phyloP scores from a whole-genome alignment of 2,888 invertebrate species.

The Drosophila cognata region DNA sequence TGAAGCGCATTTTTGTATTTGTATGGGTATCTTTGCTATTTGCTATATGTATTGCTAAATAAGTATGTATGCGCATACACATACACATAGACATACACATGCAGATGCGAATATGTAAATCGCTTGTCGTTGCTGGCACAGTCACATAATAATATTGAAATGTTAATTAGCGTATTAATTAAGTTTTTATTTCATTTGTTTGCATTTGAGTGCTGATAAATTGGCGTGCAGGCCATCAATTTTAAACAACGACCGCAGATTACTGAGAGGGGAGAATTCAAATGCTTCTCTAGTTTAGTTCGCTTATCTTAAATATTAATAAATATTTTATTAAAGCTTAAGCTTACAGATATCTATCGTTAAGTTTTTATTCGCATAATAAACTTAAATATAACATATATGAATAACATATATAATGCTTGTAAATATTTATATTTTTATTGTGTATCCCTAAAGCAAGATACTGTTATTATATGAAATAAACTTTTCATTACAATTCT shows the following conservation, averaged over 20 bases:
- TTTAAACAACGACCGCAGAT: background rate
- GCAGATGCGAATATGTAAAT: conserved; percentile 56
- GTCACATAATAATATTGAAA: conserved; percentile 76
- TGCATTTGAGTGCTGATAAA: conserved; percentile 38
- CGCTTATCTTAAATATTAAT: background rate
- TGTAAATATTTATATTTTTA: background rate
- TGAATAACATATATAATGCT: no score
- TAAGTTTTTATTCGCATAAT: background rate
- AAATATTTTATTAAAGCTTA: background rate
- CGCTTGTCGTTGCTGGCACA: conserved; percentile 45
- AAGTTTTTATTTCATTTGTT: conserved; percentile 60
- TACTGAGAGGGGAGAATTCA: background rate
- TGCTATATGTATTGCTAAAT: conserved; percentile 15
- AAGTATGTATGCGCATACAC: conserved; percentile 14
- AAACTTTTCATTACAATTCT: background rate
- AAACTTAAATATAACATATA: background rate
- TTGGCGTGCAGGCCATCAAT: conserved; percentile 29
- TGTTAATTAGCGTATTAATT: conserved; percentile 78
- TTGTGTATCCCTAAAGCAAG: background rate
- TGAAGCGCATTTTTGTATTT: conserved; percentile 80
- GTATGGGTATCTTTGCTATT: conserved; percentile 52
- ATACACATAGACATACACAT: conserved; percentile 1
- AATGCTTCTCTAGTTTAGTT: background rate
- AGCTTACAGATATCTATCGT: background rate
- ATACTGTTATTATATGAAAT: background rate